phyloP scores from a whole-genome alignment of 2,797 vertebrate species.

The Schizopygopsis malacanthus region DNA sequence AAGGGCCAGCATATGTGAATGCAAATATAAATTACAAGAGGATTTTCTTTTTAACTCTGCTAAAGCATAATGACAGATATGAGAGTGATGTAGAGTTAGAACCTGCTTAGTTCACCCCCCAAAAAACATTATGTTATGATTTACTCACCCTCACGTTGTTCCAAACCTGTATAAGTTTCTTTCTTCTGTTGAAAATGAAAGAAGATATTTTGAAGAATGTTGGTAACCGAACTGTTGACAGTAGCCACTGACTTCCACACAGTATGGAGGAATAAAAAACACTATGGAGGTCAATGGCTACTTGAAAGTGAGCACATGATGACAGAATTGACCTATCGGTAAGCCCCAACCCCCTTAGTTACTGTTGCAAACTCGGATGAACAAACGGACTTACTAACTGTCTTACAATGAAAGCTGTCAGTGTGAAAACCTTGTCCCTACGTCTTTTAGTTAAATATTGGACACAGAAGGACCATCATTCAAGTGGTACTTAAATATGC shows the following conservation, averaged over 20 bases:
- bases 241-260: neutral
- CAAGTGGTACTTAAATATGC: no score
- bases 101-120: neutral
- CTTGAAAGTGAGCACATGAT: neutral
- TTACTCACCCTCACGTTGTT: neutral
- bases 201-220: neutral
- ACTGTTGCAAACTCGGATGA: no score
- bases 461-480: no score
- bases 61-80: slow-evolving; percentile 21
- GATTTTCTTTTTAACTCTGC: slow-evolving; percentile 29
- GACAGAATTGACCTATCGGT: neutral
- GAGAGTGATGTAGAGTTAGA: neutral
- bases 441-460: no score
- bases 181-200: neutral
- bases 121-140: neutral
- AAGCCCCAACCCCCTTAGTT: no score
- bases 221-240: neutral
- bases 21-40: slow-evolving; percentile 43
- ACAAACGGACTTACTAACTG: no score
- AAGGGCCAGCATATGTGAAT: slow-evolving; percentile 48
- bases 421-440: no score
- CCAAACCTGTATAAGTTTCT: neutral
- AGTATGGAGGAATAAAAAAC: no score
- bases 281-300: neutral
- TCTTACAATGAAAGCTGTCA: no score